These are phyloP conservation scores for Pangasius larnaudii DNA, from an alignment of 2,797 vertebrate genomes.

Conservation along the genomic window DNA sequence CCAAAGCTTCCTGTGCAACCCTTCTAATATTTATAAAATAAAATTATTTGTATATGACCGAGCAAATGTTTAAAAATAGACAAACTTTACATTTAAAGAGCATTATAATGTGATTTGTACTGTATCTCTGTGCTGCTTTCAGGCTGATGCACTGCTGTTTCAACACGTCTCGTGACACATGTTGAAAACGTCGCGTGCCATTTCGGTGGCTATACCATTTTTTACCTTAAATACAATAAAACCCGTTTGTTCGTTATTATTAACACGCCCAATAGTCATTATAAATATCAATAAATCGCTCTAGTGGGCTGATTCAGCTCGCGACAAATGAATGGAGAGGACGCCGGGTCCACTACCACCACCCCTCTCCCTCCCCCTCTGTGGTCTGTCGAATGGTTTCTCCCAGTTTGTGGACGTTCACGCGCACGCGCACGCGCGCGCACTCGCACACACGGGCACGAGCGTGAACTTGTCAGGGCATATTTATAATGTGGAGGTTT, in stretches of 20 bases:
- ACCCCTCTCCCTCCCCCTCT: not conserved
- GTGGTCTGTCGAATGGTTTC: constrained; percentile 61
- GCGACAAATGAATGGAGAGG: not conserved
- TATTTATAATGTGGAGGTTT: constrained; percentile 64
- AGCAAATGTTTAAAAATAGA: not conserved
- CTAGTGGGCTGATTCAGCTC: not conserved
- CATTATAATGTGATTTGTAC: not conserved
- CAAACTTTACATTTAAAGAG: not conserved
- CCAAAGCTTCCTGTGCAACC: too few relatives aligned
- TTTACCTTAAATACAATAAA: too few relatives aligned
- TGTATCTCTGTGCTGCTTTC: not conserved
- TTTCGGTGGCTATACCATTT: not conserved
- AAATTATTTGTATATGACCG: too few relatives aligned
- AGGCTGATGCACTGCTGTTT: not conserved
- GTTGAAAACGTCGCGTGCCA: not conserved
- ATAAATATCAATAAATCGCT: not conserved
- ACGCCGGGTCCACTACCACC: not conserved
- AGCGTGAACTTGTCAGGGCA: not conserved
- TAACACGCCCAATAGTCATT: not conserved
- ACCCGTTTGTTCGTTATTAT: not conserved
- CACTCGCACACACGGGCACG: not conserved
- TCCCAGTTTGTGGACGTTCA: constrained; percentile 57
- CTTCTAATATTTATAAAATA: too few relatives aligned
- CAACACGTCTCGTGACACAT: not conserved
- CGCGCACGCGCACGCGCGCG: not conserved